phyloP scores from a whole-genome alignment of 2,797 vertebrate species.

The Spizella passerina region DNA sequence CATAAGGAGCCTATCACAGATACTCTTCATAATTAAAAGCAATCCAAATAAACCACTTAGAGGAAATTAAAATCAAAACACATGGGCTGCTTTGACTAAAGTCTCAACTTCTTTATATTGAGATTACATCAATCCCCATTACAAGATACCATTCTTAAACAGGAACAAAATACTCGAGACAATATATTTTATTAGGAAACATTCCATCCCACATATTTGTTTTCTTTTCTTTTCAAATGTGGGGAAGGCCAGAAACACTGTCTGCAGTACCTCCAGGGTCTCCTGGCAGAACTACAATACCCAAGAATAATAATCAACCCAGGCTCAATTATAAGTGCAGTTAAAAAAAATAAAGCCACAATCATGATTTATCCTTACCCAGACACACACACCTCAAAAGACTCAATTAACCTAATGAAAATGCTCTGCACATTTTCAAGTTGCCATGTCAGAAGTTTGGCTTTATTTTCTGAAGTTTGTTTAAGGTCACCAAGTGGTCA shows the following conservation, averaged over 20 bases:
- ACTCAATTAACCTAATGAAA: background rate
- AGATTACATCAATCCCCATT: background rate
- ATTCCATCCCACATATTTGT: background rate
- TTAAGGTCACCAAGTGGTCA: background rate
- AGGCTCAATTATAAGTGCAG: background rate
- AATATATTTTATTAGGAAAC: background rate
- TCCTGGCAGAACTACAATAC: background rate
- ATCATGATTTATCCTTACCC: background rate
- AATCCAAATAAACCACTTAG: background rate
- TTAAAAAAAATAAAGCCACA: background rate
- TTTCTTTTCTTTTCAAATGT: background rate
- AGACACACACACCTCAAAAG: background rate
- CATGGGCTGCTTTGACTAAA: background rate
- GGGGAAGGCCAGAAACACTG: background rate
- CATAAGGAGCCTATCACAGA: background rate
- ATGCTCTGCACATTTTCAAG: background rate
- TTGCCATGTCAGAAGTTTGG: background rate
- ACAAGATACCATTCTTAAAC: background rate
- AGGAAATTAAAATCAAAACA: slow-evolving; percentile 1
- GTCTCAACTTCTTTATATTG: background rate
- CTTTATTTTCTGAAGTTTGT: background rate
- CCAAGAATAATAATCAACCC: background rate
- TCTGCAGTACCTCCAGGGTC: background rate
- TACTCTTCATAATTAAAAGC: background rate
- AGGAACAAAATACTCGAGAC: background rate